phyloP scores from a whole-genome alignment of 2,888 invertebrate species.

The Xanthostigma xanthostigma region DNA sequence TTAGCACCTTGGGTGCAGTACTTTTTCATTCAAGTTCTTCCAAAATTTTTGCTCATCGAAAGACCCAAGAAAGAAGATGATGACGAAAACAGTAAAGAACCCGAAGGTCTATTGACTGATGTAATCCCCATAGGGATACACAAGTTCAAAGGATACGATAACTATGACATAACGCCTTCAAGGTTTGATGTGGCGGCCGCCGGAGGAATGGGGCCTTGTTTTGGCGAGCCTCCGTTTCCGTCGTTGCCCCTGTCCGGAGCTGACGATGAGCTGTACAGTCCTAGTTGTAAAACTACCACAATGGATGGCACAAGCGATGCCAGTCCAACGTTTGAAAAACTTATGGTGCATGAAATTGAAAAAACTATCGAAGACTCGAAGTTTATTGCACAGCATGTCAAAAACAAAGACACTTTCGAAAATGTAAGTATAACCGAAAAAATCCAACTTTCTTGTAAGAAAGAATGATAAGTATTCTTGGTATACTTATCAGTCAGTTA shows the following conservation, averaged over 20 bases:
- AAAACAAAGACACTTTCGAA: constrained; percentile 88
- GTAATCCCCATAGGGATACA: constrained; percentile 57
- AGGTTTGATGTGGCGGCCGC: constrained; percentile 52
- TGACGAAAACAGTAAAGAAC: constrained; percentile 37
- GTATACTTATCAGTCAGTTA: no score
- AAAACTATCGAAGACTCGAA: constrained; percentile 84
- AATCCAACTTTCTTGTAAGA: no score
- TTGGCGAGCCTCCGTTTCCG: constrained; percentile 51
- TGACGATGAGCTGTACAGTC: constrained; percentile 72
- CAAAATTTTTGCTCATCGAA: constrained; percentile 75
- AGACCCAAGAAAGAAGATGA: constrained; percentile 71
- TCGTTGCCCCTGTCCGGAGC: constrained; percentile 57
- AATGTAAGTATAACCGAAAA: constrained; percentile 50
- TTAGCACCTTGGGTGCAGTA: constrained; percentile 84
- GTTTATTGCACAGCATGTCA: constrained; percentile 90
- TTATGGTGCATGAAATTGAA: constrained; percentile 72
- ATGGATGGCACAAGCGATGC: constrained; percentile 43
- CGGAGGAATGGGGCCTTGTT: constrained; percentile 43
- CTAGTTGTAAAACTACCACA: constrained; percentile 32
- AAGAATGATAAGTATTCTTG: no score
- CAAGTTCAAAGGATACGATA: constrained; percentile 49
- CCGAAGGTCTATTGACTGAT: constrained; percentile 53
- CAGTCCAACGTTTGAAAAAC: constrained; percentile 71
- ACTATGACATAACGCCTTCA: constrained; percentile 49
- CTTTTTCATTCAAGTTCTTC: constrained; percentile 73